Evolutionary conservation across 1,140 invertebrate genomes (phyloP), one percentile per base, ranked within the genome.

Genomic region (Mya arenaria): DNA sequence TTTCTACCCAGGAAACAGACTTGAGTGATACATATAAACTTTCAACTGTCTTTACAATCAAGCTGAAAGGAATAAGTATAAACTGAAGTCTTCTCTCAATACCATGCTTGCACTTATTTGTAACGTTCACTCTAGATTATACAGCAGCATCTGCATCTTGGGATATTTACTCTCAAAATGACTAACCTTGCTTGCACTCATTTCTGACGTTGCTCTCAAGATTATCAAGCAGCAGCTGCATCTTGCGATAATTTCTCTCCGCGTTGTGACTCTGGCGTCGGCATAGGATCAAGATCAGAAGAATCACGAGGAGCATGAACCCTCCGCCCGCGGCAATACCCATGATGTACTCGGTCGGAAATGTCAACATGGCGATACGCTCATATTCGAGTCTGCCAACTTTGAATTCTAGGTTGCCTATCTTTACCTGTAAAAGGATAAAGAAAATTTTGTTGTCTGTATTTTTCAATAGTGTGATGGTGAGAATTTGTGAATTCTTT

Each of bases 221-320:
- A n/a, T 98, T 99, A 87, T 99, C 98, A 97, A 99, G 99, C 93
- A 99, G 98, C 87, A 99, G 98, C 93, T 99, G 98, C 91, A 99
- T 99, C 37, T 98, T 95, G 92, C 98, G 98, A 92, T 99, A 99
- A 91, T 99, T 98, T 52, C 98, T 93, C 92, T 99, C 97, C 0
- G 98, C 97, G 93, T 98, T 97, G 2, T 97, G 98, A 62, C 97
- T 98, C 93, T 98, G 97, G 62, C 98, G 94, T 83, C 97, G 94
- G 37, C 98, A 95, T 48, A 99, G 94, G 28, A 98, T 96, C 60
- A 98, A 94, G 81, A 97, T 95, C 88, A 98, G 96, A 41, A 98
- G 94, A 34, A 98, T 94, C 32, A 98, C 94, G 32, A 99, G 94
- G 82, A 97, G 94, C 60, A 97, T 94, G 2, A 97, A 96, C 0